Evolutionary conservation across 2,888 invertebrate species (phyloP), one percentile per base, ranked within the genome.

Genomic region (Phlogophora meticulosa): DNA sequence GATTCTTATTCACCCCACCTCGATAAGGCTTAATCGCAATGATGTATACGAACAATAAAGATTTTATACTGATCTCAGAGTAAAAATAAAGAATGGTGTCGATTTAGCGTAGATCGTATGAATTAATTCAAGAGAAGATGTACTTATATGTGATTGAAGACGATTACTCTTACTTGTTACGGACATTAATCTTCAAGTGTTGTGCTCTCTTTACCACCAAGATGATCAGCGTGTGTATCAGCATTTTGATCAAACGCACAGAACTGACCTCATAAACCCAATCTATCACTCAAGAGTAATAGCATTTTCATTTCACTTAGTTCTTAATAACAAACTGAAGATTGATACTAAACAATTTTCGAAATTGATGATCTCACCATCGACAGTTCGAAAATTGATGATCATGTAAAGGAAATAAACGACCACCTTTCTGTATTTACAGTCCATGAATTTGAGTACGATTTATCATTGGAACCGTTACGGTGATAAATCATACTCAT

Each of bases 381-480:
- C 81, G 77, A 85, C 82, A 65, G 84, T 70, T 73, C 61, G 76
- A 71, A 87, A 88, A 92, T 90, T 90, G 88, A 90, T 90, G 88
- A 84, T 83, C 82, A 76, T 81, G 83, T 80, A 84, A 80, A 85
- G 84, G 83, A 85, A 90, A 92, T 90, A 88, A 91, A 92, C 89
- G 88, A 87, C 84, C 87, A 73, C 84, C 87, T 88, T 88, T 88
- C 86, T 85, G 86, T 88, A 89, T 90, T 91, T 90, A 92, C 90
- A 90, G 89, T 89, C 88, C 86, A 87, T 87, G 88, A 88, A 89
- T 89, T 89, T 84, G 88, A 88, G 82, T 84, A 86, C 89, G 88
- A 94, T 94, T 92, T 91, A 94, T 94, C 92, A 94, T 90, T 88
- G 81, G 81, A 84, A 88, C 88, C 88, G 88, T 89, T 88, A 87